Evolutionary conservation across 2,888 invertebrate species (phyloP), one percentile per base, ranked within the genome.

Genomic region (Diplazon laetatorius): DNA sequence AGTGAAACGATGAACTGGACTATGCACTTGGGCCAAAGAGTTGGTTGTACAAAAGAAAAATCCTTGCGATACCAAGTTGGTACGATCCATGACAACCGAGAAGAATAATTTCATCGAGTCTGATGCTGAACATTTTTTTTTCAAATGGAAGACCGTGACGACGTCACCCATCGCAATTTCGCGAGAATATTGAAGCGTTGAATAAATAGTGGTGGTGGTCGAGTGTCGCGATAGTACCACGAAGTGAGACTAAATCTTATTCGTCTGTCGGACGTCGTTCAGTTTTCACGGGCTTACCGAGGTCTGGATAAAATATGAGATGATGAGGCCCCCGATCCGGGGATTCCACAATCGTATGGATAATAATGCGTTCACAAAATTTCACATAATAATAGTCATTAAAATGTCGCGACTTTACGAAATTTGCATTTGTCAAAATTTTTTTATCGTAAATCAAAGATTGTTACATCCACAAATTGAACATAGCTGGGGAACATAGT

Each of bases 51-150:
- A 63, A 69, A 75, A 62, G 63, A n/a, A n/a, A n/a, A n/a, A n/a
- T n/a, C n/a, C n/a, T n/a, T n/a, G n/a, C n/a, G n/a, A n/a, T n/a
- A n/a, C n/a, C n/a, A n/a, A 50, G 59, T 63, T 48, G 55, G 42
- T 50, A 39, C 66, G 39, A 57, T 69, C 69, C 62, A 55, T 39
- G 62, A 62, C 46, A 42, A 69, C 52, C 37, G 62, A 69, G 39
- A 39, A 63, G 55, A 62, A 50, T 72, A 76, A 76, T 79, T 76
- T 18, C 65, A 76, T 76, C 72, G 60, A 63, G 60, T 68, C 35
- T 35, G 35, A n/a, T n/a, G 35, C 35, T 8, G 35, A 68, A 50
- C 39, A 9, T 46, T 48, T 62, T 57, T 37, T 14, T 59, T 16
- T 18, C 30, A 18, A 39, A 37, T 20, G 22, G 44, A 63, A 39